phyloP scores from a whole-genome alignment of 2,797 vertebrate species.

The Rousettus madagascariensis region DNA sequence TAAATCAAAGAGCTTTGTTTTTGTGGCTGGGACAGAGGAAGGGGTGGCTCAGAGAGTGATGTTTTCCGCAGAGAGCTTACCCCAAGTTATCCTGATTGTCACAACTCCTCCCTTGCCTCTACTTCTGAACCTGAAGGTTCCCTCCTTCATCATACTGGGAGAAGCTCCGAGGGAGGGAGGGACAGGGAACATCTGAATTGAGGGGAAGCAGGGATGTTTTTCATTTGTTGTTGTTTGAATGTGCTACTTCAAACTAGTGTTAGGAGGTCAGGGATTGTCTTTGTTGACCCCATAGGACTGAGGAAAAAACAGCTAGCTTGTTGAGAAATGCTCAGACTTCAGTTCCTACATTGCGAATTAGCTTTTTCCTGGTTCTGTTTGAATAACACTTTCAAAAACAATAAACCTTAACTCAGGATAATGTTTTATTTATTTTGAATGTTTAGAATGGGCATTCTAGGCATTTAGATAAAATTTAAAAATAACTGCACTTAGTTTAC shows the following conservation, averaged over 20 bases:
- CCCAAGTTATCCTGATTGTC: background rate
- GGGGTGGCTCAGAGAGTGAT: background rate
- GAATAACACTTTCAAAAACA: background rate
- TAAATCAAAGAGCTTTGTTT: background rate
- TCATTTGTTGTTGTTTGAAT: background rate
- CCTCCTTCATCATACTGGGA: background rate
- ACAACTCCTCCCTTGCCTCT: background rate
- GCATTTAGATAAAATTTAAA: constrained; percentile 1
- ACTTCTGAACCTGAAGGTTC: background rate
- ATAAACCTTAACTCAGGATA: constrained; percentile 3
- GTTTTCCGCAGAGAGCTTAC: background rate
- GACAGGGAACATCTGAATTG: background rate
- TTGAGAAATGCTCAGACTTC: background rate
- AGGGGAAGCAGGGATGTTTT: background rate
- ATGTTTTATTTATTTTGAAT: background rate
- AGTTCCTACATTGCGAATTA: background rate
- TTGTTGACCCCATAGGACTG: background rate
- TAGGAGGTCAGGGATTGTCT: background rate
- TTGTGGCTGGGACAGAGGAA: background rate
- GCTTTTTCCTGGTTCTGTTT: background rate
- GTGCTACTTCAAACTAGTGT: background rate
- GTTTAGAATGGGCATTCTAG: background rate
- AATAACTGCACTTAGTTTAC: background rate
- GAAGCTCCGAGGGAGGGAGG: background rate
- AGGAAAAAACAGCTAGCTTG: background rate